phyloP scores from a whole-genome alignment of 1,140 invertebrate species.

The Stegodyphus mimosarum region DNA sequence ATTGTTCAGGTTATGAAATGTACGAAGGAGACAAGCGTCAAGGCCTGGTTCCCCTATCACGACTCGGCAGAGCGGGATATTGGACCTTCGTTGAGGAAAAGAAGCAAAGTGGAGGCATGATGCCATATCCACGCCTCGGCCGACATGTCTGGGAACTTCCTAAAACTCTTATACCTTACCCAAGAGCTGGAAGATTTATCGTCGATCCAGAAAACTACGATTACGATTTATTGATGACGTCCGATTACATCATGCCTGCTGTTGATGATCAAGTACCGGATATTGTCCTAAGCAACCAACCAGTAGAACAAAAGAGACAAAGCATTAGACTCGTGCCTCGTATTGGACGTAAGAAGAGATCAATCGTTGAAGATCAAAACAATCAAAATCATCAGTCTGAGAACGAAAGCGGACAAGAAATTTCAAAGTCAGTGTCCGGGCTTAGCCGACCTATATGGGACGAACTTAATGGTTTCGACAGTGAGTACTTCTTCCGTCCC shows the following conservation, averaged over 20 bases:
- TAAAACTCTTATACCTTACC: slow-evolving; percentile 58
- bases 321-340: slow-evolving; percentile 45
- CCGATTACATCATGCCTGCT: not conserved
- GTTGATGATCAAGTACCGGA: not conserved
- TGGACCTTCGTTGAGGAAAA: slow-evolving; percentile 33
- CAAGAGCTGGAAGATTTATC: slow-evolving; percentile 45
- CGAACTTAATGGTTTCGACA: slow-evolving; percentile 1
- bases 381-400: not conserved
- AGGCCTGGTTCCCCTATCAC: slow-evolving; percentile 36
- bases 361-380: slow-evolving; percentile 19
- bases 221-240: slow-evolving; percentile 6
- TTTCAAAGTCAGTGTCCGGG: not conserved
- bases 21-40: slow-evolving; percentile 55
- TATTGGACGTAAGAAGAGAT: slow-evolving; percentile 61
- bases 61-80: slow-evolving; percentile 12
- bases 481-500: slow-evolving; percentile 1
- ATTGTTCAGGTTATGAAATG: slow-evolving; percentile 32
- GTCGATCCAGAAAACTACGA: slow-evolving; percentile 5
- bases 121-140: slow-evolving; percentile 57
- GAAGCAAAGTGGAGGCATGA: slow-evolving; percentile 25
- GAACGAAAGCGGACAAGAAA: not conserved
- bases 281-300: not conserved
- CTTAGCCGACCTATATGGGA: not conserved
- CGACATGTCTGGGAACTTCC: slow-evolving; percentile 22
- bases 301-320: not conserved